Evolutionary conservation across 2,888 invertebrate genomes (phyloP).

Genomic region (Unio pictorum): DNA sequence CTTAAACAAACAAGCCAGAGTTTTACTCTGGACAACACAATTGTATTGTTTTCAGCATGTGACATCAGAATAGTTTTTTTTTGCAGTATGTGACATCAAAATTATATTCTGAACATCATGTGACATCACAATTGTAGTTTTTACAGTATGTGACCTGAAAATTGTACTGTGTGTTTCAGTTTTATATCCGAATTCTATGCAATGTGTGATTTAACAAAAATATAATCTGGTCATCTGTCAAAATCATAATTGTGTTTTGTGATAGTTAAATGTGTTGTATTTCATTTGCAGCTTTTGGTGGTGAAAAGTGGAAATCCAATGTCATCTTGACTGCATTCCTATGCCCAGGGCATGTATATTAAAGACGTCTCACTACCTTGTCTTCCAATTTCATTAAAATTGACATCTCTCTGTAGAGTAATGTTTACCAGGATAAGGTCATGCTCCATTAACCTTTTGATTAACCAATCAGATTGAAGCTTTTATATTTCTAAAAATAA

Average conservation of each 20-base stretch:
- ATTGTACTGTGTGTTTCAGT: background rate
- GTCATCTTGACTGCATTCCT: conserved; percentile 96
- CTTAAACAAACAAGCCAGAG: too few species aligned
- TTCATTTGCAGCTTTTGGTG: conserved; percentile 82
- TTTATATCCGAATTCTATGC: too few species aligned
- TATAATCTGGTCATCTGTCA: too few species aligned
- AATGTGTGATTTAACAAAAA: too few species aligned
- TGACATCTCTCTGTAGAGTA: too few species aligned
- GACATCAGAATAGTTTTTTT: background rate
- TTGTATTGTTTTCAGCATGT: background rate
- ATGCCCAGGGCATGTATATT: conserved; percentile 87
- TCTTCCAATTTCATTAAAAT: background rate
- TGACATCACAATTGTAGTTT: background rate
- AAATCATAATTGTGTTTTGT: background rate
- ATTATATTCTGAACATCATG: background rate
- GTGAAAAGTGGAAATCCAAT: conserved; percentile 98
- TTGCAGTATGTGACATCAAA: background rate
- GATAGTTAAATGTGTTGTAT: background rate
- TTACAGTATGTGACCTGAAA: background rate
- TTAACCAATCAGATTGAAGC: too few species aligned
- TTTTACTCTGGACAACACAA: too few species aligned
- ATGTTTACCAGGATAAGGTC: too few species aligned
- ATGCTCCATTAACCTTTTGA: too few species aligned
- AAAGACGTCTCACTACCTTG: background rate
- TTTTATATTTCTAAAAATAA: too few species aligned